Conservation (phyloP, 2,113 vertebrate genomes). For the Elaphurus davidianus region DNA sequence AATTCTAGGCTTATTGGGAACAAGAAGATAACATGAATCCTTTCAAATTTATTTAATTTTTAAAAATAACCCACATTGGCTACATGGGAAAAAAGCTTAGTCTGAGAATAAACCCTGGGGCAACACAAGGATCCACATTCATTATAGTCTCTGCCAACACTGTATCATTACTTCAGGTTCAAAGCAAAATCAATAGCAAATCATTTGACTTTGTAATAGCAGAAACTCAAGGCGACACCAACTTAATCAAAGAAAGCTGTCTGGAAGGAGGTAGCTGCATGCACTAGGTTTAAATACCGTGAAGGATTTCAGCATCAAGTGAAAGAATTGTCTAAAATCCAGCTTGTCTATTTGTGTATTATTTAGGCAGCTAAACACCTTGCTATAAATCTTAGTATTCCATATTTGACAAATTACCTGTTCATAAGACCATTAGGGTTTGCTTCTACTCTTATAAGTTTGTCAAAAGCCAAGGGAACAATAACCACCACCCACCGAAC, state of each 20-base stretch:
- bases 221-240: constrained; percentile 58
- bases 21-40: constrained; percentile 77
- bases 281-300: background rate
- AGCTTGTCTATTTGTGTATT: background rate
- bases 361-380: background rate
- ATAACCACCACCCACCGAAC: background rate
- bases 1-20: constrained; percentile 75
- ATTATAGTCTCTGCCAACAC: constrained; percentile 67
- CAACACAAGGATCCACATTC: constrained; percentile 71
- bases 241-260: constrained; percentile 66
- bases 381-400: background rate
- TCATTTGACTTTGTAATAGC: constrained; percentile 78
- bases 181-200: constrained; percentile 77
- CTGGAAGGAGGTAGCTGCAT: constrained; percentile 35
- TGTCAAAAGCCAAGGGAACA: constrained; percentile 4
- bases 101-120: constrained; percentile 77
- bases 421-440: background rate
- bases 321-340: background rate
- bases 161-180: constrained; percentile 66
- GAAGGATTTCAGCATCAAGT: background rate
- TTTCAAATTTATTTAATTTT: constrained; percentile 79
- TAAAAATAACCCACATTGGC: constrained; percentile 62
- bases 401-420: background rate
- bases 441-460: background rate
- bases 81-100: constrained; percentile 72